Conservation (phyloP, 2,797 vertebrate species). For the Karalla daura region DNA sequence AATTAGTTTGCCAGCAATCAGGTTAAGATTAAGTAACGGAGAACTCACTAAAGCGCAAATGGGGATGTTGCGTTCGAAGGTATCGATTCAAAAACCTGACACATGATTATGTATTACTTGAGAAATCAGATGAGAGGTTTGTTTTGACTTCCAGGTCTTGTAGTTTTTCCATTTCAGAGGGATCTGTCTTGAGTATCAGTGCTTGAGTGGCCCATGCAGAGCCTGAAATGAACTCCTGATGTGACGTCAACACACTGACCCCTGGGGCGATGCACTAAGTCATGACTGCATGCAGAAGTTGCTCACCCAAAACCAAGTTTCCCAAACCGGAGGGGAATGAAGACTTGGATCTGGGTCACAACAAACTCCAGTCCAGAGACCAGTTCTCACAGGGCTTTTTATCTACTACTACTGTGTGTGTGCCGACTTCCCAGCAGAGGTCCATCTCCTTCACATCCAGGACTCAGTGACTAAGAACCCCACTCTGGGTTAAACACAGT, state of each 20-base stretch:
- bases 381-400: conserved; percentile 70
- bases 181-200: conserved; percentile 43
- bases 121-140: conserved; percentile 35
- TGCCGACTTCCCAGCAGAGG: conserved; percentile 59
- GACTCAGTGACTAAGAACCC: conserved; percentile 72
- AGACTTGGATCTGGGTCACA: conserved; percentile 38
- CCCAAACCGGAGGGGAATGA: neutral
- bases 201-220: conserved; percentile 37
- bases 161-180: conserved; percentile 50
- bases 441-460: conserved; percentile 59
- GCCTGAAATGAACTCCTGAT: conserved; percentile 61
- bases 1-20: conserved; percentile 45
- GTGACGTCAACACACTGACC: conserved; percentile 77
- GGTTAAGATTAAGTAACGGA: conserved; percentile 51
- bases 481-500: conserved; percentile 58
- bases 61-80: conserved; percentile 32
- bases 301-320: conserved; percentile 51
- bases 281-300: conserved; percentile 66
- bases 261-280: conserved; percentile 47
- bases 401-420: conserved; percentile 59
- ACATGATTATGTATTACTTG: conserved; percentile 39
- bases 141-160: conserved; percentile 48
- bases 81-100: conserved; percentile 49
- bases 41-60: conserved; percentile 31
- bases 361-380: conserved; percentile 35